phyloP scores from a whole-genome alignment of 2,888 invertebrate genomes.

The Drosophila paranaensis region DNA sequence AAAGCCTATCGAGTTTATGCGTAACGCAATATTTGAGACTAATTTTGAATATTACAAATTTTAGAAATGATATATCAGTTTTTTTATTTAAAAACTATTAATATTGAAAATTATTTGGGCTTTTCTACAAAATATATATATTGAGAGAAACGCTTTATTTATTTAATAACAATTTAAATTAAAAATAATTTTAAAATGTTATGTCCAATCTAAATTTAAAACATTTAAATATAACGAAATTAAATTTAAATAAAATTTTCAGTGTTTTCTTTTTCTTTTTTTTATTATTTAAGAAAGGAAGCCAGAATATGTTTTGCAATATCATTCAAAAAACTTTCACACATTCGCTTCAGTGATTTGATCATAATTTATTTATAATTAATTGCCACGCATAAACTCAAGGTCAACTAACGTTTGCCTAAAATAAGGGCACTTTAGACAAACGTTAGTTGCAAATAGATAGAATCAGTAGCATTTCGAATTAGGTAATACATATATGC shows the following conservation, averaged over 20 bases:
- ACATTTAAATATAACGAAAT: background rate
- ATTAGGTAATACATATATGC: constrained; percentile 18
- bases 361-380: background rate
- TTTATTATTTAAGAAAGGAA: background rate
- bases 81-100: background rate
- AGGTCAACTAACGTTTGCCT: too few relatives aligned
- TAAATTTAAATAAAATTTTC: background rate
- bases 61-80: background rate
- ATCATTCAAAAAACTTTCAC: background rate
- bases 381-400: constrained; percentile 10
- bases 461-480: constrained; percentile 18
- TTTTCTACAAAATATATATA: background rate
- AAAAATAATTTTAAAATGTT: background rate
- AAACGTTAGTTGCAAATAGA: too few relatives aligned
- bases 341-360: background rate
- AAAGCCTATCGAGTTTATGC: background rate
- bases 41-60: background rate
- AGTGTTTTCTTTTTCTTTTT: too few relatives aligned
- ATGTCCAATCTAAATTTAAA: background rate
- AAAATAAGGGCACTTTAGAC: too few relatives aligned
- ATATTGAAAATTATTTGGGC: background rate
- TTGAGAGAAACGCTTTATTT: background rate
- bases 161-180: background rate
- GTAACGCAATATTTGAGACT: background rate
- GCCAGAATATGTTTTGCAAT: too few relatives aligned